Base-by-base conservation (phyloP, 2,888 invertebrate genomes). In the Laothoe populi region DNA sequence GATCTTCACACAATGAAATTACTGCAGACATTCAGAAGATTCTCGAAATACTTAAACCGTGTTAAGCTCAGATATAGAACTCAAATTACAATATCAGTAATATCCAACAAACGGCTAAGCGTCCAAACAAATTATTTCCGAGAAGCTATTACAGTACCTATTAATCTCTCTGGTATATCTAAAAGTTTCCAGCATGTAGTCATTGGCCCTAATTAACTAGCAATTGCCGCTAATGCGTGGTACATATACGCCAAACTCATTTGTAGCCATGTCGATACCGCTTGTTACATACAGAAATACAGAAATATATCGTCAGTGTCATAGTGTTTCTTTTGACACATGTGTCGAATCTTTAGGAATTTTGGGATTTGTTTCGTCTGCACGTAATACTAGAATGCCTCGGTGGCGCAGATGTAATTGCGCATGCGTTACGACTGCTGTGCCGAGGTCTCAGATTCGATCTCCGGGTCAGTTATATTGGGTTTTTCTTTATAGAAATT, bases 171-270 rank as follows among this genome's bases (percentile, higher is more conserved):
- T 53, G 53, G 19, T 31, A 53, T 53, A 53, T 53, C 53, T 53
- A 53, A 53, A 53, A 53, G 53, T 53, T 53, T 35, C 53, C 53
- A 53, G 53, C 31, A 53, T 53, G 53, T 53, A 53, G 53, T 53
- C 53, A 53, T 53, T 53, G 80, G 79, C 78, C 78, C 87, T 88
- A 89, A 89, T 88, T 88, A 88, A 86, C 82, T 78, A 66, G 81
- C 87, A 88, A 89, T 89, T 88, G 88, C 83, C 77, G 75, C 86
- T 89, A 89, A 89, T 89, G 87, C 85, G 77, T 74, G 79, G 75
- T 82, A 82, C 78, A 85, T 87, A 86, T 83, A 82, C 82, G 82
- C 73, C 79, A 78, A 82, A 78, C 83, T 83, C 85, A 84, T 84
- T 84, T 84, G 77, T 77, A 73, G 70, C 67, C 68, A 65, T 53